Base-by-base conservation (phyloP, 2,113 vertebrate genomes). In the Spheniscus mendiculus region DNA sequence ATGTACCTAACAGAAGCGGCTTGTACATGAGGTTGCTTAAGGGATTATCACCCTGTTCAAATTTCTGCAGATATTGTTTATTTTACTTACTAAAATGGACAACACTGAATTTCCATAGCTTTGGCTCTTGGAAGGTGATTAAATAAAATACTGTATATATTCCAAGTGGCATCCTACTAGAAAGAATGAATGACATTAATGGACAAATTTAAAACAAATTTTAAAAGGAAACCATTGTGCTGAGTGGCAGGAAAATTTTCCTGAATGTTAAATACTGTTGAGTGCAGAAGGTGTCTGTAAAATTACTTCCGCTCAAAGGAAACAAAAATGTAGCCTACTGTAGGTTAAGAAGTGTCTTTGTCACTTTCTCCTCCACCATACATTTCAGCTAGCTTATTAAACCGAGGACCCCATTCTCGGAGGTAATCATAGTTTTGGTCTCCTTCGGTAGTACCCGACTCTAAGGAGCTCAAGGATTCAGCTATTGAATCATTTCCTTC, bases 351-450 rank as follows among this genome's bases (percentile, higher is more conserved):
- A 97, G 81, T 45, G 97, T 99, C 99, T 95, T 99, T 99, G 93
- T 99, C 99, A 23, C 99, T 99, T 65, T 99, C 99, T 85, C 99
- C 99, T 53, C 99, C 99, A 85, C 99, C 99, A 27, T 99, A 99
- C 99, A 99, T 99, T 93, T 99, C 99, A 7, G 99, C 99, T 83
- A 99, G 91, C 98, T 99, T 99, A 87, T 99, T 99, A 77, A 99
- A 99, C 14, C 98, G 99, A 15, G 99, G 99, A 12, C 99, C 99
- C 99, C 99, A 99, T 92, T 99, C 99, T 95, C 98, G 99, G 95
- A 99, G 99, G 98, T 99, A 99, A 97, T 99, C 99, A 73, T 99
- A 99, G 87, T 99, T 99, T 89, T 99, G 99, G 98, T 99, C 99
- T 32, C 99, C 99, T 71, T 99, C 99, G 0, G 99, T 99, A 32